A percentile compares a stretch with the other conserved stretches of the same genome.
Evolutionary conservation across 2,888 invertebrate species (phyloP).

Genomic region (Agrotis ipsilon): DNA sequence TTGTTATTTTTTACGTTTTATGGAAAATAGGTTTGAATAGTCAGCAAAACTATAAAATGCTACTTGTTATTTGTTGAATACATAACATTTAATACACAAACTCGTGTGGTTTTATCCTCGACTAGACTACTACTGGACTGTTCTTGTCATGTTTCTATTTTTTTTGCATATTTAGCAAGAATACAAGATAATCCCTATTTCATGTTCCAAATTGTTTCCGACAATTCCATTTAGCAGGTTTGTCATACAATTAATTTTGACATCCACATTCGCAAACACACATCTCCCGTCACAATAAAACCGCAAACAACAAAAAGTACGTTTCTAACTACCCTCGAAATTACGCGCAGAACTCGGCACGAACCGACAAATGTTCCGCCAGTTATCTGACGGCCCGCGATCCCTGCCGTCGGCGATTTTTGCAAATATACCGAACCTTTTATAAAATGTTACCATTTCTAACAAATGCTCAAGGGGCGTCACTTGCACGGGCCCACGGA

Average conservation of each 20-base stretch:
- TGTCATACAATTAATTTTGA: slow-evolving; percentile 34
- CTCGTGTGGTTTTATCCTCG: too few species aligned
- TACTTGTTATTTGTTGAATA: too few species aligned
- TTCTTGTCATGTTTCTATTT: too few species aligned
- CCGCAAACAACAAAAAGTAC: slow-evolving; percentile 52
- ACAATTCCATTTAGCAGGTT: slow-evolving; percentile 18
- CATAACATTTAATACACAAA: too few species aligned
- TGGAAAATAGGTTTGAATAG: too few species aligned
- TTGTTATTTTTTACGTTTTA: too few species aligned
- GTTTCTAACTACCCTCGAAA: slow-evolving; percentile 37
- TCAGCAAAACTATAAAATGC: too few species aligned
- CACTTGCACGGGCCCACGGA: slow-evolving; percentile 55
- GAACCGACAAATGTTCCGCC: slow-evolving; percentile 56
- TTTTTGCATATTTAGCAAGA: too few species aligned
- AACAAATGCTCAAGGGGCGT: slow-evolving; percentile 60
- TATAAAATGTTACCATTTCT: slow-evolving; percentile 62
- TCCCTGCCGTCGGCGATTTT: slow-evolving; percentile 51
- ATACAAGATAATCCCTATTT: background rate
- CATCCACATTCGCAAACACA: slow-evolving; percentile 31
- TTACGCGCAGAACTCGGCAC: slow-evolving; percentile 46
- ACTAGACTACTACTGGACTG: too few species aligned
- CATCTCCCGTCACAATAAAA: slow-evolving; percentile 40
- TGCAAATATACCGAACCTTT: slow-evolving; percentile 54
- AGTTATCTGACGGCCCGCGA: slow-evolving; percentile 40
- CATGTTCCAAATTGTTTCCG: slow-evolving; percentile 2